A percentile compares a stretch with the other conserved stretches of the same genome.
phyloP scores from a whole-genome alignment of 2,113 vertebrate species.

The Ploceus nigricollis region DNA sequence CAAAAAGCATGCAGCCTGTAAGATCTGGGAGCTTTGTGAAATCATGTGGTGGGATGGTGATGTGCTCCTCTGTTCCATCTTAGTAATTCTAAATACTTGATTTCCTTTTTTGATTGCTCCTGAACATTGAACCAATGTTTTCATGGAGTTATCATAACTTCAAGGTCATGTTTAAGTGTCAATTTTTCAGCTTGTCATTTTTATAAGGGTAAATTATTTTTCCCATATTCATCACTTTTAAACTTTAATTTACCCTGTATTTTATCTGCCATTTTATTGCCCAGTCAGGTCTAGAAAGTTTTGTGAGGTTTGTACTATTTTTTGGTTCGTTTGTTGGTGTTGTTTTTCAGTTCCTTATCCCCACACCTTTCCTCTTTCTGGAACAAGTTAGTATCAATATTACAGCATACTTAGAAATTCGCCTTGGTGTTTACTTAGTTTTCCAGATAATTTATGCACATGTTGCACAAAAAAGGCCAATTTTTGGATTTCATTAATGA shows the following conservation, averaged over 20 bases:
- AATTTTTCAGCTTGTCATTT: not conserved
- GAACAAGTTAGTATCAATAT: not conserved
- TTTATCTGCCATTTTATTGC: not conserved
- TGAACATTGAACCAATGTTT: not conserved
- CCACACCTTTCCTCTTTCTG: not conserved
- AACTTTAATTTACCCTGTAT: not conserved
- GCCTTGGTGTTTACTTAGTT: not conserved
- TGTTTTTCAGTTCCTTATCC: not conserved
- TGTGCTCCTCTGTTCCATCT: not conserved
- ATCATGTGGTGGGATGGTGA: not conserved
- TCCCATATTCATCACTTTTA: not conserved
- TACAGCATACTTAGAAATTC: not conserved
- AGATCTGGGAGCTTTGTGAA: not conserved
- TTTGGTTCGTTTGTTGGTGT: rapidly evolving
- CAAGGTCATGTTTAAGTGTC: not conserved
- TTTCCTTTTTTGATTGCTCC: not conserved
- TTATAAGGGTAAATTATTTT: not conserved
- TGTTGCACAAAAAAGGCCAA: not conserved
- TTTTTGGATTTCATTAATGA: not conserved
- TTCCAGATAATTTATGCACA: not conserved
- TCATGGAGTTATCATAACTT: not conserved
- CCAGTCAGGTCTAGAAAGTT: not conserved
- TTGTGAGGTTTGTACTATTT: not conserved
- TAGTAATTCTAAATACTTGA: not conserved
- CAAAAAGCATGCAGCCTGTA: not conserved